Conservation (phyloP, 2,888 invertebrate genomes). For the Brassicogethes aeneus region DNA sequence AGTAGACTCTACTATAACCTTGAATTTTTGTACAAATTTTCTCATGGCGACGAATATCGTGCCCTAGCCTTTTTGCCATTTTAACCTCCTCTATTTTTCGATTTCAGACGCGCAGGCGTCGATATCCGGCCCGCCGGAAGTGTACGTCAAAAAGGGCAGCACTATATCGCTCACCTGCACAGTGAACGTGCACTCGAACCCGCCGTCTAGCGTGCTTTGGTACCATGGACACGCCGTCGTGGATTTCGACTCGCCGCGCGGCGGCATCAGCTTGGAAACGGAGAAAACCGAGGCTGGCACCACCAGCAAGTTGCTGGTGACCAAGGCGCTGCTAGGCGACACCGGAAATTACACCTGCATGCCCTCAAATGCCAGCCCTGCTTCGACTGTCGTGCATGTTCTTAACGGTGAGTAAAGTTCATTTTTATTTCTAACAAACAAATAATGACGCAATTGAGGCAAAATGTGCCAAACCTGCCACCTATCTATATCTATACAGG, state of each 20-base stretch:
- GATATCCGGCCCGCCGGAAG: constrained; percentile 77
- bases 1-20: too few species aligned
- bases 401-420: constrained; percentile 58
- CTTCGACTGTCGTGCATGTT: constrained; percentile 76
- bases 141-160: constrained; percentile 84
- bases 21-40: too few species aligned
- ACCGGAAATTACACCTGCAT: constrained; percentile 88
- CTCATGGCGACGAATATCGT: too few species aligned
- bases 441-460: not conserved
- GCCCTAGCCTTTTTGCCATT: too few species aligned
- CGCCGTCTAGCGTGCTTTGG: constrained; percentile 73
- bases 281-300: constrained; percentile 77
- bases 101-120: constrained; percentile 76
- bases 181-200: constrained; percentile 78
- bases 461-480: too few species aligned
- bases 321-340: constrained; percentile 74
- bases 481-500: too few species aligned
- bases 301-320: constrained; percentile 73
- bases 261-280: constrained; percentile 79
- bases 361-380: constrained; percentile 75
- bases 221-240: constrained; percentile 75
- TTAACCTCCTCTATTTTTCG: too few species aligned
- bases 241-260: constrained; percentile 74
- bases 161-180: constrained; percentile 84
- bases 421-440: too few species aligned